Percentiles rank a stretch among this genome's conserved stretches.
Conservation (phyloP, 2,888 invertebrate genomes). For the Branchellion lobata region DNA sequence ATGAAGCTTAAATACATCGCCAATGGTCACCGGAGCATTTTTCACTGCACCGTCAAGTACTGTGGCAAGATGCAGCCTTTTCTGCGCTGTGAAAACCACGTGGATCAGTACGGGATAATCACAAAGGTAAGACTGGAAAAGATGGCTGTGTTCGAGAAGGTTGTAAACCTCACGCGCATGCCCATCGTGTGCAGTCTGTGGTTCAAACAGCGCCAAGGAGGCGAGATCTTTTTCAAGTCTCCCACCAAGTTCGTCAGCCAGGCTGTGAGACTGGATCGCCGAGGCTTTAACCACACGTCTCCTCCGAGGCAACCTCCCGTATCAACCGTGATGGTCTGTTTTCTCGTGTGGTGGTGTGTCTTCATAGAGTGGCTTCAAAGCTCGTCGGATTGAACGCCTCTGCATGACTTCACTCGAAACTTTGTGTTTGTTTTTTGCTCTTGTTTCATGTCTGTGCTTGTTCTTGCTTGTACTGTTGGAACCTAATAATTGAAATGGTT, state of each 20-base stretch:
- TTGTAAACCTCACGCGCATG: background rate
- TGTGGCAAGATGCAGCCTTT: constrained; percentile 35
- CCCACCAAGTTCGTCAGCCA: background rate
- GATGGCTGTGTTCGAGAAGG: constrained; percentile 18
- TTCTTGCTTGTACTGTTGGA: no score
- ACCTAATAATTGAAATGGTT: no score
- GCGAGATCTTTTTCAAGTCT: background rate
- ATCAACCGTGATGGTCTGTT: no score
- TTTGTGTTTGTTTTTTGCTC: no score
- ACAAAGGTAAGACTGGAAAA: background rate
- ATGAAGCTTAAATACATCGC: constrained; percentile 24
- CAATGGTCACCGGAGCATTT: background rate
- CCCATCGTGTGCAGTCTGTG: constrained; percentile 12
- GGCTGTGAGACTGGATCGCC: no score
- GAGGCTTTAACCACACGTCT: no score
- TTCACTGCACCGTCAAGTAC: constrained; percentile 12
- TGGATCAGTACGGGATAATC: constrained; percentile 1
- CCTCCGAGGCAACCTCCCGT: background rate
- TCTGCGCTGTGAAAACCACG: constrained; percentile 3
- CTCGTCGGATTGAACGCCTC: no score
- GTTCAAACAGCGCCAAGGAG: constrained; percentile 13
- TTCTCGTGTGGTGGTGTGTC: no score
- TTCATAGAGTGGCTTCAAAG: no score
- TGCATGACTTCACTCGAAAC: no score
- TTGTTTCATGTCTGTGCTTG: no score